Evolutionary conservation across 2,888 invertebrate genomes (phyloP).

Genomic region (Perithous albicinctus): DNA sequence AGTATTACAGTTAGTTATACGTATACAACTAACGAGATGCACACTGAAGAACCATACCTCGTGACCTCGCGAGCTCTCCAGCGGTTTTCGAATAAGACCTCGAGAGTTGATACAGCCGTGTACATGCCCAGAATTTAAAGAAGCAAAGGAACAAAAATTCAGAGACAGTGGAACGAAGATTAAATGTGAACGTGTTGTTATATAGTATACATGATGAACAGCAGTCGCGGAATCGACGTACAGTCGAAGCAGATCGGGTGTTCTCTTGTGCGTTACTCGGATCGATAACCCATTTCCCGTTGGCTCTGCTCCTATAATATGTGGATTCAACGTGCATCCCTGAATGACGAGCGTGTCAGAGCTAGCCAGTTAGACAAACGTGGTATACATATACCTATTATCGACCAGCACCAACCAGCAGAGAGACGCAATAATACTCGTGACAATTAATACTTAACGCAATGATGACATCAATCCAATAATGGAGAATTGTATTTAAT

Average conservation of each 20-base stretch:
- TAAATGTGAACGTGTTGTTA: constrained; percentile 34
- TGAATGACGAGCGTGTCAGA: constrained; percentile 67
- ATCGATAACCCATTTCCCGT: constrained; percentile 83
- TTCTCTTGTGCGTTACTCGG: constrained; percentile 64
- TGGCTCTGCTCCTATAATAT: constrained; percentile 71
- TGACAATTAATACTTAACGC: constrained; percentile 37
- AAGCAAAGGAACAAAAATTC: constrained; percentile 3
- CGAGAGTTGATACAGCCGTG: neutral
- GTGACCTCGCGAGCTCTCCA: constrained; percentile 14
- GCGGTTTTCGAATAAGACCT: constrained; percentile 13
- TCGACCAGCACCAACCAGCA: neutral
- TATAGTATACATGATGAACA: constrained; percentile 56
- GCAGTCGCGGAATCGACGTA: constrained; percentile 32
- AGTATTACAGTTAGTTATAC: neutral
- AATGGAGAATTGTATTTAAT: constrained; percentile 12
- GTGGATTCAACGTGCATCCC: constrained; percentile 61
- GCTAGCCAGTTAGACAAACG: constrained; percentile 27
- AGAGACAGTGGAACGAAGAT: too few relatives aligned
- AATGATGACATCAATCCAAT: constrained; percentile 20
- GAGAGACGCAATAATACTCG: neutral
- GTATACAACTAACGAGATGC: constrained; percentile 15
- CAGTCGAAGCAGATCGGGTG: constrained; percentile 27
- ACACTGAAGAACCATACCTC: neutral
- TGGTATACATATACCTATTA: neutral
- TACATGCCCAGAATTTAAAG: constrained; percentile 2